Evolutionary conservation across 2,113 vertebrate genomes (phyloP).

Genomic region (Corydoras sp.): DNA sequence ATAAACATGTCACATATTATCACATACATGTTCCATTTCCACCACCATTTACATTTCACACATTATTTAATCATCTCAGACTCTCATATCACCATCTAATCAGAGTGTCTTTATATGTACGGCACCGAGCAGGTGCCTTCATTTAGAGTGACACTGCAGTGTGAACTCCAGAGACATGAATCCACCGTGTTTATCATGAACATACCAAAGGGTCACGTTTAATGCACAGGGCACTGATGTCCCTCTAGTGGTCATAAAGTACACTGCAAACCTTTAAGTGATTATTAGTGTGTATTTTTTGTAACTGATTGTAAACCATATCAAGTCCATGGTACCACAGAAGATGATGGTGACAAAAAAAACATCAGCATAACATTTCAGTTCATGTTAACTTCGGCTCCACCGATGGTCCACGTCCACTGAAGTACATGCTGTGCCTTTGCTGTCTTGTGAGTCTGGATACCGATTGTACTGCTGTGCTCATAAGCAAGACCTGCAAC

Average conservation of each 20-base stretch:
- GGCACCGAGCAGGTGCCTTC: conserved; percentile 11
- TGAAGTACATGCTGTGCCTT: conserved; percentile 66
- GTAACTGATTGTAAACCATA: background rate
- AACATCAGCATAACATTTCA: no score
- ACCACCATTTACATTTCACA: background rate
- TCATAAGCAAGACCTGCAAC: conserved; percentile 56
- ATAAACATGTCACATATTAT: conserved; percentile 21
- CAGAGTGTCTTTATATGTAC: background rate
- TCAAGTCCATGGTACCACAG: no score
- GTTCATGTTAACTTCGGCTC: no score
- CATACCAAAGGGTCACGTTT: background rate
- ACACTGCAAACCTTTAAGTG: background rate
- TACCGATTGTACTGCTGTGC: conserved; percentile 71
- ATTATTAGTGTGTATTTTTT: background rate
- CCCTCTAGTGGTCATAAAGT: background rate
- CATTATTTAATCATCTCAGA: background rate
- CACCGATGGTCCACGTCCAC: conserved; percentile 28
- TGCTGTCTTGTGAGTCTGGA: conserved; percentile 69
- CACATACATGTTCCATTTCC: conserved; percentile 38
- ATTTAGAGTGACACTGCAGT: no score
- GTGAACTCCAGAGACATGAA: background rate
- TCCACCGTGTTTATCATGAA: background rate
- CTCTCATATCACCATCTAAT: conserved; percentile 5
- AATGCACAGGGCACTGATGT: background rate
- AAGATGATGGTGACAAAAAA: no score